Evolutionary conservation across 53 echinoderm and acorn worm genomes (phyloP), one percentile per base, ranked within the genome.

Genomic region (Arbacia lixula): DNA sequence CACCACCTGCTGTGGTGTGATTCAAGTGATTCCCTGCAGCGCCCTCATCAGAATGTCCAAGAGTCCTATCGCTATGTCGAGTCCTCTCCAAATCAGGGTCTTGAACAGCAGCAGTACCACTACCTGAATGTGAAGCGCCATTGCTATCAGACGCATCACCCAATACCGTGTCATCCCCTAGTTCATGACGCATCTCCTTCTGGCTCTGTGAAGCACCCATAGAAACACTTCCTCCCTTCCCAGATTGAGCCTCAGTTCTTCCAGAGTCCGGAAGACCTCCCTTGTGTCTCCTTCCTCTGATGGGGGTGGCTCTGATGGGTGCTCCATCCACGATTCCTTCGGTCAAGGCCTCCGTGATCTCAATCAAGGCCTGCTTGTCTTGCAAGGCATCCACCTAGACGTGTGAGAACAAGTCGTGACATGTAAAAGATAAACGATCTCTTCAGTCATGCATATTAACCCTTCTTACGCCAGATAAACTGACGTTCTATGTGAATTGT

Each of bases 271-370:
- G 14, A 46, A 53, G 33, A 51, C 74, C 34, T 53, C 53, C 53
- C 42, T 11, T 69, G 24, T 42, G 28, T 10, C 35, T 49, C 12
- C 85, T 34, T 25, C 14, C 66, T 20, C 87, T 64, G 28, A 33
- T 86, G 40, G 69, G 69, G 43, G 42, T n/a, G n/a, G n/a, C n/a
- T n/a, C 53, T 19, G 56, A n/a, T n/a, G n/a, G n/a, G n/a, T n/a
- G n/a, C n/a, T 19, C 86, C 89, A 3, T 71, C 94, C 1, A 99
- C 85, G 4, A 82, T 33, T n/a, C 99, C 94, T 34, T 92, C 89
- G 12, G 99, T 99, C 36, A 99, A 71, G 64, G 82, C 56, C 11
- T 90, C 92, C 0, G 94, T 94, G 57, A 97, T 83, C 49, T 83
- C 87, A 57, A 94, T 71, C 30, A 97, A 36, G 14, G 58, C 64